phyloP scores from a whole-genome alignment of 2,888 invertebrate genomes.

The Litoditis marina region DNA sequence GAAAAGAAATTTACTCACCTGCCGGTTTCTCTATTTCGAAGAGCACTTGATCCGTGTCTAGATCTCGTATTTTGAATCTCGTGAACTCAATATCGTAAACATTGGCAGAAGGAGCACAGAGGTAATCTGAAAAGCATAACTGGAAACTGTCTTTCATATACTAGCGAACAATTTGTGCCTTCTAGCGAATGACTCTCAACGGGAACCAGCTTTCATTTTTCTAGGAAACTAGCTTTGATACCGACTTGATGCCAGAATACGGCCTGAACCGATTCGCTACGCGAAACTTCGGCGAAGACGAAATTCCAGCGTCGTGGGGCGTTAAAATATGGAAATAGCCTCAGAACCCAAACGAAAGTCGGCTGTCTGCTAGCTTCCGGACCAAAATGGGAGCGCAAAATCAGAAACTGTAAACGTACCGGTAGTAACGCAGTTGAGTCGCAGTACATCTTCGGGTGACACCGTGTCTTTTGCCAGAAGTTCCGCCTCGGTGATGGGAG shows the following conservation, averaged over 20 bases:
- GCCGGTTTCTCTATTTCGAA: slow-evolving; percentile 87
- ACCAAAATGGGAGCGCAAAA: no score
- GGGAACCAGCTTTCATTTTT: no score
- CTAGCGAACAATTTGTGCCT: no score
- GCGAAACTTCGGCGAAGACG: no score
- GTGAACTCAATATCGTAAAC: slow-evolving; percentile 97
- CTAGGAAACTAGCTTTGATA: neutral
- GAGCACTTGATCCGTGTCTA: slow-evolving; percentile 80
- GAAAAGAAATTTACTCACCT: slow-evolving; percentile 19
- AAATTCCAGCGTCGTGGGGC: no score
- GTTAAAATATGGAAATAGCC: no score
- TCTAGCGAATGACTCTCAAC: no score
- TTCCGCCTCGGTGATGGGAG: slow-evolving; percentile 26
- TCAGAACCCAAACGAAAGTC: no score
- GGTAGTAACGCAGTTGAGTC: slow-evolving; percentile 28
- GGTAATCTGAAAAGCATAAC: slow-evolving; percentile 69
- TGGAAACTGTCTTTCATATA: neutral
- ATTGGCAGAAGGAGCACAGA: slow-evolving; percentile 91
- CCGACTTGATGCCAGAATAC: neutral
- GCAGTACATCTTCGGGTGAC: slow-evolving; percentile 33
- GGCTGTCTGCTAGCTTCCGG: no score
- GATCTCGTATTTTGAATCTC: slow-evolving; percentile 87
- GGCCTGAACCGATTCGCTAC: no score
- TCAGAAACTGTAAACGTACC: no score
- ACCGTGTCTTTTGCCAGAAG: slow-evolving; percentile 22